Base-by-base conservation (phyloP, 2,888 invertebrate genomes). In the Dioctria rufipes region DNA sequence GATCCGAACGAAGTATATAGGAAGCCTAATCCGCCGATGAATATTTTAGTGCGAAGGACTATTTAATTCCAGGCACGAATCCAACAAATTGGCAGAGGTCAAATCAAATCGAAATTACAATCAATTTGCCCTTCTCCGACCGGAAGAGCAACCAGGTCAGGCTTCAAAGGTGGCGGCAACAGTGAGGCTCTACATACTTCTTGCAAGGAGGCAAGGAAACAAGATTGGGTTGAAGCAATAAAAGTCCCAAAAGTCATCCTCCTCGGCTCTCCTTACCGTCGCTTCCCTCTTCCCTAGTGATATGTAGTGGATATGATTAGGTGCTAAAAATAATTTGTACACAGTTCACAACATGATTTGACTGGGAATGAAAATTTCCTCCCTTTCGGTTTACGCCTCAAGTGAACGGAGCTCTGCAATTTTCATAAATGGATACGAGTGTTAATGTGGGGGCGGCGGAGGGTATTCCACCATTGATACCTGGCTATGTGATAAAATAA, bases 91-190 rank as follows among this genome's bases (percentile, higher is more conserved):
- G 77, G 77, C 77, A 63, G 46, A 77, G 77, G 77, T 77, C 77
- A 63, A 77, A 77, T 77, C 77, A 77, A 77, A 77, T 77, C 77
- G 63, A 77, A 63, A 77, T 77, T 77, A 77, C 77, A 77, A 63
- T 77, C 77, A 77, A 63, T 77, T 77, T 77, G 11, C 61, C 77
- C 63, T 63, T 49, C 61, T 25, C 63, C 51, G 63, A 39, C 42
- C 63, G 61, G 73, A 77, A 49, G 63, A 25, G 25, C 25, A 25
- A n/a, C 77, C 61, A 37, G 46, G 46, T 60, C 60, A 13, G 13
- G 39, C 39, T 39, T 40, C 39, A 3, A 58, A 39, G 25, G 25
- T 2, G 25, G 13, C 42, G 60, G 60, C 11, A 13, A 49, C 3
- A 39, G 40, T 8, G 11, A 54, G 51, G 13, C 13, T 25, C 11